Base-by-base conservation (phyloP, 1,140 invertebrate species). In the Chymomyza costata region DNA sequence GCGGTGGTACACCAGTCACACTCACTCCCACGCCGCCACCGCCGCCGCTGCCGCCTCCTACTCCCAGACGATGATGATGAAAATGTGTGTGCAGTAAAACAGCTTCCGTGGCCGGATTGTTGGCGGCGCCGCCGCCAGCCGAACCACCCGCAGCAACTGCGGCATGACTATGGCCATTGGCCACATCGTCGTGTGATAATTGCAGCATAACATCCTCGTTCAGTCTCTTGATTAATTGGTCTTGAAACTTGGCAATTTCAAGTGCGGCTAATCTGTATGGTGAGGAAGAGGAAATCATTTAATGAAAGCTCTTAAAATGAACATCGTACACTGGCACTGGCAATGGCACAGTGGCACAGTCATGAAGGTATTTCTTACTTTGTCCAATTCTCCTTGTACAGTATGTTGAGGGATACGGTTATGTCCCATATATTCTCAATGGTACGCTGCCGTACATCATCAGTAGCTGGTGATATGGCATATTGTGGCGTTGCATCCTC, bases 351-450 rank as follows among this genome's bases (percentile, higher is more conserved):
- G 7, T 7, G 13, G 11, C 15, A 11, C 1, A 31, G n/a, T n/a
- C 11, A 38, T 34, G 3, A 45, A 44, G 58, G 21, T 3, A 25
- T 25, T 25, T 25, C 81, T 69, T 60, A 85, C 73, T 92, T 89
- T 35, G 96, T 97, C 96, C 95, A 98, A 86, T 98, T 98, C 83
- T 97, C 94, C 66, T 93, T 92, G 86, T 98, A 97, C 8, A 98
- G 88, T 68, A 97, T 96, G 86, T 97, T 97, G 39, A 98, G 88
- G 43, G 92, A 93, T 62, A 95, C 94, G 8, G 97, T 98, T 35
- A 97, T 96, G 76, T 96, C 93, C 97, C 96, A 98, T 60, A 98
- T 94, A 81, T 92, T 94, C 83, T 94, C 93, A 6, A 95, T 93
- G 7, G 93, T 94, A 60, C 90, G 90, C 5, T 91, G 89, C 59